Evolutionary conservation across 2,888 invertebrate species (phyloP).

Genomic region (Baccha elongata): DNA sequence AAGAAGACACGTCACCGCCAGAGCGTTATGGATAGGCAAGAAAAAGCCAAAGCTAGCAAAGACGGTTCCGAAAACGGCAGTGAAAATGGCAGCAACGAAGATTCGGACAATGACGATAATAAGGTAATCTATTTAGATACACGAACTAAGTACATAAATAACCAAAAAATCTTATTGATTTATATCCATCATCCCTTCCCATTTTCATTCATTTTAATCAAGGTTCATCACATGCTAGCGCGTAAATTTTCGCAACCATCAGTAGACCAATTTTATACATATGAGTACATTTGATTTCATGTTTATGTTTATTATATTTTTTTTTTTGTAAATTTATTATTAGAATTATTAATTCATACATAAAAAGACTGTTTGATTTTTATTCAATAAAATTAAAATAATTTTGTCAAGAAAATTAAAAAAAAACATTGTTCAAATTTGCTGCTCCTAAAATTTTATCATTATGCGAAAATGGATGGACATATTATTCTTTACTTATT

Average conservation of each 20-base stretch:
- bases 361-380: constrained; percentile 30
- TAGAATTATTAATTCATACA: neutral
- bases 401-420: neutral
- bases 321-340: neutral
- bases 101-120: constrained; percentile 93
- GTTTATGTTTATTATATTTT: constrained; percentile 2
- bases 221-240: constrained; percentile 33
- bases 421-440: neutral
- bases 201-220: constrained; percentile 31
- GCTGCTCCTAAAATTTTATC: too few species aligned
- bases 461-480: too few species aligned
- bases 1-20: constrained; percentile 96
- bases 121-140: constrained; percentile 85
- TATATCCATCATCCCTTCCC: constrained; percentile 48
- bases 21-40: constrained; percentile 96
- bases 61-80: constrained; percentile 91
- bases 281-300: constrained; percentile 5
- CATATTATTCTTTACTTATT: too few species aligned
- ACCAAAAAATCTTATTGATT: neutral
- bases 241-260: constrained; percentile 8
- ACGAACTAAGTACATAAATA: neutral
- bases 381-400: constrained; percentile 24
- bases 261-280: constrained; percentile 10
- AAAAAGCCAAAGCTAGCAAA: constrained; percentile 83
- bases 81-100: constrained; percentile 92